phyloP scores from a whole-genome alignment of 1,140 invertebrate genomes.

The Pseudomyrmex cubaensis region DNA sequence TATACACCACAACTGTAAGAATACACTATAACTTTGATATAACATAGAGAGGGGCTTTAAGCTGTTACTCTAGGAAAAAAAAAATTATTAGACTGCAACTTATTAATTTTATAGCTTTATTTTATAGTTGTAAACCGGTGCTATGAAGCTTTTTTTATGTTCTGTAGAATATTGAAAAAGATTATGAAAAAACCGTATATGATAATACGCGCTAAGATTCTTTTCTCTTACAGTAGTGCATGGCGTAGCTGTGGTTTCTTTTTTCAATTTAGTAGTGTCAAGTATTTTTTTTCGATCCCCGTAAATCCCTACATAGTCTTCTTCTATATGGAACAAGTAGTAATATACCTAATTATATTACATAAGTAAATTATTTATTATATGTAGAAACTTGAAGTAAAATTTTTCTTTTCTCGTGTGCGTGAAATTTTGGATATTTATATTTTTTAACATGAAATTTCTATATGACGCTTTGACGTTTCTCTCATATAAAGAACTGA shows the following conservation, averaged over 20 bases:
- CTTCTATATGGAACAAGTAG: no score
- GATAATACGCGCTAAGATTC: neutral
- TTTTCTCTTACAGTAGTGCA: conserved; percentile 43
- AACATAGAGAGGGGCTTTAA: conserved; percentile 9
- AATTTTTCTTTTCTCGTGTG: conserved; percentile 20
- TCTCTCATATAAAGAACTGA: conserved; percentile 23
- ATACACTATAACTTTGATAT: no score
- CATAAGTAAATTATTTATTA: neutral
- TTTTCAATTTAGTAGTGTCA: conserved; percentile 17
- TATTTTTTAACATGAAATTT: conserved; percentile 3
- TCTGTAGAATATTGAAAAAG: conserved; percentile 13
- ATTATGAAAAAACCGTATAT: neutral
- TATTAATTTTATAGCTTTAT: conserved; percentile 51
- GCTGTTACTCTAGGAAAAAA: conserved; percentile 4
- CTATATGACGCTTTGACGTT: conserved; percentile 15
- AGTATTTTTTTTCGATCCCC: conserved; percentile 9
- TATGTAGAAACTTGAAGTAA: neutral
- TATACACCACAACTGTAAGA: no score
- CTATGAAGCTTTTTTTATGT: conserved; percentile 51
- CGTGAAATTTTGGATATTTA: conserved; percentile 4
- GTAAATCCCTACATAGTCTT: neutral
- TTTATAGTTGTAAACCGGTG: conserved; percentile 40
- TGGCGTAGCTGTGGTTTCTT: conserved; percentile 31
- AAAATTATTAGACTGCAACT: conserved; percentile 56
- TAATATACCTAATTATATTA: neutral